phyloP scores from a whole-genome alignment of 2,888 invertebrate genomes.

The Agonopterix heracliana region DNA sequence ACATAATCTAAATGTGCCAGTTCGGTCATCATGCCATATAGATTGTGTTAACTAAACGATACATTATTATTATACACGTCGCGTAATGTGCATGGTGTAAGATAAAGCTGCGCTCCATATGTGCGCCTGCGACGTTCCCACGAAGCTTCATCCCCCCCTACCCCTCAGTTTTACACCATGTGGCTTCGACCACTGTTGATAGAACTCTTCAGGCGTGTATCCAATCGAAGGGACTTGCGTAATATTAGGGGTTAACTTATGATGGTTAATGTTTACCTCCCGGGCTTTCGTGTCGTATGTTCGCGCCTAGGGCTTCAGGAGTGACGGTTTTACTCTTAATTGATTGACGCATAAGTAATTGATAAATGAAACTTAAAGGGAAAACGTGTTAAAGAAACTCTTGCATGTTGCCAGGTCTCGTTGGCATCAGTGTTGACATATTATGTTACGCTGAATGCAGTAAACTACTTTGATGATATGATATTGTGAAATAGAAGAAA shows the following conservation, averaged over 20 bases:
- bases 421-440: neutral
- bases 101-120: constrained; percentile 72
- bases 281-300: constrained; percentile 43
- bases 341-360: constrained; percentile 67
- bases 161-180: constrained; percentile 46
- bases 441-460: neutral
- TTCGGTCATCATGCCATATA: constrained; percentile 33
- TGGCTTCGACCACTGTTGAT: constrained; percentile 47
- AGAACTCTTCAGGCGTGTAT: constrained; percentile 25
- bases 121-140: constrained; percentile 63
- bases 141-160: constrained; percentile 38
- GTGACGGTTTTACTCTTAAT: constrained; percentile 49
- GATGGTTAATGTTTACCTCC: constrained; percentile 48
- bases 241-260: constrained; percentile 12
- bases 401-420: constrained; percentile 19
- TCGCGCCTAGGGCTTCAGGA: constrained; percentile 66
- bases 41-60: constrained; percentile 53
- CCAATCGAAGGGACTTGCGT: neutral
- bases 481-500: constrained; percentile 8
- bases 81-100: constrained; percentile 52
- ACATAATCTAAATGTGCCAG: constrained; percentile 44
- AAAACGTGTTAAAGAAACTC: constrained; percentile 21
- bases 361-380: constrained; percentile 55
- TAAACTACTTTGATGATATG: no score
- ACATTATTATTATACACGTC: constrained; percentile 59